Evolutionary conservation across 2,797 vertebrate species (phyloP).

Genomic region (Myotis findleyi): DNA sequence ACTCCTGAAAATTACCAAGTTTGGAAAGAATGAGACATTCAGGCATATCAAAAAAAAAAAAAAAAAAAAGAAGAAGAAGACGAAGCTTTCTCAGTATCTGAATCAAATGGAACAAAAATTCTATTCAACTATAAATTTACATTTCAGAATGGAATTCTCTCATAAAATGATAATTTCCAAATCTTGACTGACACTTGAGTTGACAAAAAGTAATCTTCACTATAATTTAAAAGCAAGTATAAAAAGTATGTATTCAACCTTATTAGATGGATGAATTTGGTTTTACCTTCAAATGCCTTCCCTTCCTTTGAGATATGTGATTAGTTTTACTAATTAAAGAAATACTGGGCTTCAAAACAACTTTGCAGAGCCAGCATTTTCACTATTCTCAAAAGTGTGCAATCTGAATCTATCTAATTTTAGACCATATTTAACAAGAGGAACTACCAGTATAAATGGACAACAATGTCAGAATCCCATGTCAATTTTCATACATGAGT

Average conservation of each 20-base stretch:
- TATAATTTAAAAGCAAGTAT: constrained; percentile 52
- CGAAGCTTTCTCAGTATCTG: constrained; percentile 34
- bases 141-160: constrained; percentile 56
- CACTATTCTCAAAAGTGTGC: background rate
- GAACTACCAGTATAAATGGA: background rate
- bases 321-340: constrained; percentile 59
- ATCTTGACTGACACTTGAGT: background rate
- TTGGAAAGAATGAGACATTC: constrained; percentile 70
- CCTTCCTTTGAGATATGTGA: constrained; percentile 39
- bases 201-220: constrained; percentile 31
- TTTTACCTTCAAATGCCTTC: constrained; percentile 14
- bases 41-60: constrained; percentile 29
- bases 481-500: background rate
- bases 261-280: background rate
- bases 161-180: constrained; percentile 52
- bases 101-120: constrained; percentile 62
- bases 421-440: background rate
- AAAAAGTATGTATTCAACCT: constrained; percentile 8
- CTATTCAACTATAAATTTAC: constrained; percentile 60
- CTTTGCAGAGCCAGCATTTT: background rate
- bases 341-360: constrained; percentile 22
- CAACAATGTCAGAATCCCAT: background rate
- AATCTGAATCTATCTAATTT: background rate
- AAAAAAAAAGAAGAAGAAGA: background rate
- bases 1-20: constrained; percentile 69